These are phyloP conservation scores for Tribolium castaneum DNA, from an alignment of 1,140 invertebrate genomes.

Conservation along the genomic window DNA sequence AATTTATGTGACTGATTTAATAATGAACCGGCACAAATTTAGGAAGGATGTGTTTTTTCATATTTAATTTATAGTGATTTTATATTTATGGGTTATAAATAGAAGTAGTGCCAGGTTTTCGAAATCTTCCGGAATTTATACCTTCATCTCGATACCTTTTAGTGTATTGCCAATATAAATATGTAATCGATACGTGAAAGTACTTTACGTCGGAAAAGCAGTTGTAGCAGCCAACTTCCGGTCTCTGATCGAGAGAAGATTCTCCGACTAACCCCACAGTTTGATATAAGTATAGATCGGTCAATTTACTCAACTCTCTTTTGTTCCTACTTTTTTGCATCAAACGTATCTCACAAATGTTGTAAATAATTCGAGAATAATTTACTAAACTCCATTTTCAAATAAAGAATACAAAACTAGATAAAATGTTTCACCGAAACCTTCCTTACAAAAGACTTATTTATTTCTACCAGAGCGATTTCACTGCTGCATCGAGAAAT, in stretches of 20 bases:
- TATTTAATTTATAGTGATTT: conserved; percentile 31
- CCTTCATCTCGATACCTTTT: conserved; percentile 33
- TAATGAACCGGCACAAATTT: not conserved
- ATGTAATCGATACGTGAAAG: conserved; percentile 35
- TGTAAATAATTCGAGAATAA: conserved; percentile 10
- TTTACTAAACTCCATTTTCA: not conserved
- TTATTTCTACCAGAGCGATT: conserved; percentile 15
- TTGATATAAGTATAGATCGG: conserved; percentile 23
- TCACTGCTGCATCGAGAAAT: conserved; percentile 12
- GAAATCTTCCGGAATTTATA: conserved; percentile 27
- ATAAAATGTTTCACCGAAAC: conserved; percentile 4
- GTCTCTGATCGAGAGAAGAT: conserved; percentile 27
- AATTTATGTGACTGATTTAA: conserved; percentile 28
- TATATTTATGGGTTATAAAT: conserved; percentile 32
- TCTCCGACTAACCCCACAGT: conserved; percentile 16
- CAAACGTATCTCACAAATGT: not conserved
- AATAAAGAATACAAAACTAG: not conserved
- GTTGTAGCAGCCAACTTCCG: conserved; percentile 32
- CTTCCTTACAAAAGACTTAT: conserved; percentile 15
- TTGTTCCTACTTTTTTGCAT: not conserved
- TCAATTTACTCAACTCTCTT: conserved; percentile 23
- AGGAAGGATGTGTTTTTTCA: not conserved
- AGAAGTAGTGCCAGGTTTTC: conserved; percentile 23
- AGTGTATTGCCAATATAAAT: conserved; percentile 36
- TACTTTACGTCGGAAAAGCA: conserved; percentile 35